Evolutionary conservation across 2,888 invertebrate genomes (phyloP).

Genomic region (Drosophila mayaguana): DNA sequence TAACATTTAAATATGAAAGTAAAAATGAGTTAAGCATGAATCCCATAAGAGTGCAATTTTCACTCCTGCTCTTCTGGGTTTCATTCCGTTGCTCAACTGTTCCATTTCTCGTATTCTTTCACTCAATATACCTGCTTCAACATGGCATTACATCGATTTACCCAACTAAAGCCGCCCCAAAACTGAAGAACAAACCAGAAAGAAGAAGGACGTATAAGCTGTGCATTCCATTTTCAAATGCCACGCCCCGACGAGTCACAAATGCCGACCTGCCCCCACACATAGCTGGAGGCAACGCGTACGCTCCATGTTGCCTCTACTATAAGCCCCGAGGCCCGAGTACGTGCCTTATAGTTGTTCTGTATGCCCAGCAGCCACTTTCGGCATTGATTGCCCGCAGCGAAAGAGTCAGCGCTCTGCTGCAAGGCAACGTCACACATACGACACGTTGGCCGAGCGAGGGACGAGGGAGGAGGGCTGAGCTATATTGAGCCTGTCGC

Average conservation of each 20-base stretch:
- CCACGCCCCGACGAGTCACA: conserved; percentile 30
- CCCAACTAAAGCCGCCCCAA: neutral
- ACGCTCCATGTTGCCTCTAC: neutral
- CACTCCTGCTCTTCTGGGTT: neutral
- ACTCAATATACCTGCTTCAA: neutral
- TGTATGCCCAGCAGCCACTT: conserved; percentile 26
- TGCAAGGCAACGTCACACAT: conserved; percentile 18
- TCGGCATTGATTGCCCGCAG: conserved; percentile 59
- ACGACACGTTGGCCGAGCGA: conserved; percentile 14
- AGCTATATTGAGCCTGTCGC: neutral
- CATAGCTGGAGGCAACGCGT: neutral
- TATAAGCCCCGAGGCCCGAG: too few relatives aligned
- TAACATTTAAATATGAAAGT: too few relatives aligned
- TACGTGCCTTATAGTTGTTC: conserved; percentile 2
- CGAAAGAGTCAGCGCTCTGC: conserved; percentile 32
- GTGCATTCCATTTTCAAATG: conserved; percentile 28
- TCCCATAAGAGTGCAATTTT: neutral
- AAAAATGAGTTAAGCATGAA: too few relatives aligned
- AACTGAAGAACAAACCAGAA: neutral
- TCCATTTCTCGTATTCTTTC: neutral
- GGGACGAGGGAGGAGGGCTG: neutral
- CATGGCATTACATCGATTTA: conserved; percentile 10
- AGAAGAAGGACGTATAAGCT: neutral
- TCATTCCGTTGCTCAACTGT: too few relatives aligned
- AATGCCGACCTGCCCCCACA: neutral